Evolutionary conservation across 2,113 vertebrate genomes (phyloP).

Genomic region (Myotis lucifugus): DNA sequence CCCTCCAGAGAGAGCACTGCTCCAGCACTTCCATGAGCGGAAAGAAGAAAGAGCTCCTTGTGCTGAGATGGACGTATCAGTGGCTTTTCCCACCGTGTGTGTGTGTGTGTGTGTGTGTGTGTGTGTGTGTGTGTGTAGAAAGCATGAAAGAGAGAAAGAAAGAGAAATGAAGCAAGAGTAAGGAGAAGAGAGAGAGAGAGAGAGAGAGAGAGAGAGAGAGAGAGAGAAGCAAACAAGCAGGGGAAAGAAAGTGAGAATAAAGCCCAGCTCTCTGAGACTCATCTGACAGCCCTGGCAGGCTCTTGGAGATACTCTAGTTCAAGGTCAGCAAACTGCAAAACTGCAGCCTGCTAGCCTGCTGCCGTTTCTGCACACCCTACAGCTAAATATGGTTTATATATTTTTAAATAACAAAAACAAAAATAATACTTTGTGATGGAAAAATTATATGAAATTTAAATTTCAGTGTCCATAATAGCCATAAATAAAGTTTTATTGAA

Average conservation of each 20-base stretch:
- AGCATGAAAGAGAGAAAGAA: background rate
- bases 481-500: conserved; percentile 40
- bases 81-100: background rate
- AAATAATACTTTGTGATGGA: conserved; percentile 10
- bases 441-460: conserved; percentile 26
- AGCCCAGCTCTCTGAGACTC: background rate
- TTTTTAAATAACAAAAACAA: conserved; percentile 26
- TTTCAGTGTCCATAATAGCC: background rate
- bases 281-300: no score
- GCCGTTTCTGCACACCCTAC: background rate
- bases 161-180: background rate
- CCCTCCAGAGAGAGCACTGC: background rate
- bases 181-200: background rate
- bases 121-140: background rate
- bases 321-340: background rate
- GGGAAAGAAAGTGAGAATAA: background rate
- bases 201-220: background rate
- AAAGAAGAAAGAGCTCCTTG: conserved; percentile 46
- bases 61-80: background rate
- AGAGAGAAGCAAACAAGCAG: background rate
- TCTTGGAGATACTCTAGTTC: background rate
- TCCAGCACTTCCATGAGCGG: background rate
- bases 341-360: background rate
- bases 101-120: background rate
- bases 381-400: background rate